Conservation (phyloP, 2,113 vertebrate species). For the Megatriorchis doriae region DNA sequence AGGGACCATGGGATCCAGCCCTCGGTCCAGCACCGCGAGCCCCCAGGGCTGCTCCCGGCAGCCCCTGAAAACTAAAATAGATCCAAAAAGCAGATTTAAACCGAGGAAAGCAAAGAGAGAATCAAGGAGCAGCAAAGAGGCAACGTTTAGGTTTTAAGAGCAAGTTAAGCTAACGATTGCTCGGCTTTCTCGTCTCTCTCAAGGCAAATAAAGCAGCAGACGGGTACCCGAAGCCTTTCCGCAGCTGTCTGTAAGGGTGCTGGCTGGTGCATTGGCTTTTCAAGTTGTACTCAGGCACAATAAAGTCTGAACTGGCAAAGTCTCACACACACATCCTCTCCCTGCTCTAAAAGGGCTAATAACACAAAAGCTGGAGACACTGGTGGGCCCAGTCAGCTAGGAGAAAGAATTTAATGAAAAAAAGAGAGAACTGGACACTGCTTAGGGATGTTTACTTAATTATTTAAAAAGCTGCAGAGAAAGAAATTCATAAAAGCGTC, state of each 20-base stretch:
- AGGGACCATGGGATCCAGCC: not conserved
- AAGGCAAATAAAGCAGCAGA: not conserved
- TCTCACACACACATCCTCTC: not conserved
- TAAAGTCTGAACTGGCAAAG: not conserved
- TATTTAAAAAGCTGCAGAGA: not conserved
- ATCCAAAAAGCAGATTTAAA: not conserved
- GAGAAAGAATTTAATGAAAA: not conserved
- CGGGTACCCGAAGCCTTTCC: too few relatives aligned
- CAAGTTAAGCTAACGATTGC: fast-evolving
- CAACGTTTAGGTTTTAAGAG: not conserved
- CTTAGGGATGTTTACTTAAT: not conserved
- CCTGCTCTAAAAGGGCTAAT: not conserved
- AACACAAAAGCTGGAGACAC: not conserved
- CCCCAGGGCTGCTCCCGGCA: not conserved
- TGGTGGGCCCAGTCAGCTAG: not conserved
- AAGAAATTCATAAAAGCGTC: not conserved
- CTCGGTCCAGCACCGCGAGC: fast-evolving
- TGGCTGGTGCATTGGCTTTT: not conserved
- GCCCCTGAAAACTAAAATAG: fast-evolving
- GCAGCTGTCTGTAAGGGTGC: fast-evolving
- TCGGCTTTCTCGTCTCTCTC: not conserved
- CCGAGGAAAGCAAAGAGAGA: not conserved
- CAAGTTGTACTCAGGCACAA: fast-evolving
- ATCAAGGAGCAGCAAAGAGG: not conserved
- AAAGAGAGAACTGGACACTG: not conserved